phyloP scores from a whole-genome alignment of 1,140 invertebrate genomes.

The Bilobella aurantiaca region DNA sequence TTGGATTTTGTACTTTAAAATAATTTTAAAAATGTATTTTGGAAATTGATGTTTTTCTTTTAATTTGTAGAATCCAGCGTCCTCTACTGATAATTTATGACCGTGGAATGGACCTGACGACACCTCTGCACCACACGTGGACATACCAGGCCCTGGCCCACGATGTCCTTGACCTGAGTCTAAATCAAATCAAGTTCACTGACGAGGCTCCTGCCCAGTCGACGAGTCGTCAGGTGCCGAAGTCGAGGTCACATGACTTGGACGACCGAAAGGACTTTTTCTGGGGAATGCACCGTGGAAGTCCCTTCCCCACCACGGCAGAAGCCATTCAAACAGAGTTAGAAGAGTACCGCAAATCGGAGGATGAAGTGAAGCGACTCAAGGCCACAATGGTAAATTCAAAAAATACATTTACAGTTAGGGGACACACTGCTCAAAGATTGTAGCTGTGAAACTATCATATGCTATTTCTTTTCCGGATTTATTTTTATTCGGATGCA shows the following conservation, averaged over 20 bases:
- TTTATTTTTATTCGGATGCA: too few relatives aligned
- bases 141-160: conserved; percentile 96
- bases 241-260: conserved; percentile 82
- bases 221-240: conserved; percentile 38
- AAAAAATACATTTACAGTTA: too few relatives aligned
- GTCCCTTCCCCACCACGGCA: conserved; percentile 92
- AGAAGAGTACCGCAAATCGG: conserved; percentile 83
- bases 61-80: conserved; percentile 75
- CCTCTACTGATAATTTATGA: conserved; percentile 88
- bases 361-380: conserved; percentile 91
- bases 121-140: conserved; percentile 97
- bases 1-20: neutral
- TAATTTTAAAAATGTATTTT: too few relatives aligned
- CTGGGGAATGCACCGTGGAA: conserved; percentile 84
- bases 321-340: conserved; percentile 97
- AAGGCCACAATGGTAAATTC: conserved; percentile 71
- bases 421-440: too few relatives aligned
- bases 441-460: too few relatives aligned
- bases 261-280: conserved; percentile 71
- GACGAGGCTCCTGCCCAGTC: conserved; percentile 52
- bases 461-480: too few relatives aligned
- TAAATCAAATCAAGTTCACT: conserved; percentile 70
- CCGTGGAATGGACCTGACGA: conserved; percentile 91
- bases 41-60: conserved; percentile 6
- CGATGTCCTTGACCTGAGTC: conserved; percentile 80